phyloP scores from a whole-genome alignment of 2,797 vertebrate species.

The Pogoniulus pusillus region DNA sequence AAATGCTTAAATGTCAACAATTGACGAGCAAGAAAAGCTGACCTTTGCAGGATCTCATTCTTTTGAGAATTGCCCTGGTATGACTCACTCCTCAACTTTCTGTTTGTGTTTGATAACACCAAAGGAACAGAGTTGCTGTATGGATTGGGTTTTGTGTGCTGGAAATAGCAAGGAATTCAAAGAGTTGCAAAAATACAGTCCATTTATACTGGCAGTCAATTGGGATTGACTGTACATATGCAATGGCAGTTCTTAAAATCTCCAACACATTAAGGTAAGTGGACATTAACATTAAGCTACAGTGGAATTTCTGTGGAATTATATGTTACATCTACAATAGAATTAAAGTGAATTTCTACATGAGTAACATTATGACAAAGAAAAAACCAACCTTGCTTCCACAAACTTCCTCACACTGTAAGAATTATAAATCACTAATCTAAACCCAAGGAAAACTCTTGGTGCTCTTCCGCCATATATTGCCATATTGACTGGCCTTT shows the following conservation, averaged over 20 bases:
- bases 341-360: constrained; percentile 47
- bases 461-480: not conserved
- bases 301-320: constrained; percentile 14
- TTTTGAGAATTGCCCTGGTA: constrained; percentile 72
- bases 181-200: constrained; percentile 16
- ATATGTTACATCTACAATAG: not conserved
- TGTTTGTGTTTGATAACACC: constrained; percentile 77
- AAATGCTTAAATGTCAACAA: constrained; percentile 98
- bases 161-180: constrained; percentile 23
- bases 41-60: constrained; percentile 91
- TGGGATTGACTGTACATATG: not conserved
- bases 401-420: constrained; percentile 53
- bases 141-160: not conserved
- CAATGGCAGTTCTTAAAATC: constrained; percentile 19
- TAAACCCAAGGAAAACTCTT: constrained; percentile 43
- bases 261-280: constrained; percentile 25
- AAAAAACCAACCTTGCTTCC: constrained; percentile 46
- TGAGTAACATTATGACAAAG: constrained; percentile 57
- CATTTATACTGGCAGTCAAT: not conserved
- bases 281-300: not conserved
- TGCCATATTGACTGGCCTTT: not conserved
- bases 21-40: constrained; percentile 91
- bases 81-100: constrained; percentile 76
- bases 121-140: constrained; percentile 39
- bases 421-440: constrained; percentile 51